Base-by-base conservation (phyloP, 2,113 vertebrate species). In the Mugil cephalus region DNA sequence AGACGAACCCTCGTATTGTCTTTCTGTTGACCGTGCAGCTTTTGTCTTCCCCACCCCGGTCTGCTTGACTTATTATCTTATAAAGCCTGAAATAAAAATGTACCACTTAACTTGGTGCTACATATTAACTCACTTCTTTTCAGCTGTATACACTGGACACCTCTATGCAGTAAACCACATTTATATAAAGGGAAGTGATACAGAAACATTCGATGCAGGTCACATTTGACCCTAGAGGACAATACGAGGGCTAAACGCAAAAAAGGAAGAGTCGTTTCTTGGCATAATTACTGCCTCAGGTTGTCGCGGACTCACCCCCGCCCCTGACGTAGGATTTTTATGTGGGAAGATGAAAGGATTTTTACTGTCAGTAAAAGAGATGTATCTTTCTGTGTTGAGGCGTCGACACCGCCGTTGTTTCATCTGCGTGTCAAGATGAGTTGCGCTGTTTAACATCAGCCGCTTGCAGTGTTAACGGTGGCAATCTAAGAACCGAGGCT, bases 291-390 rank as follows among this genome's bases (percentile, higher is more conserved):
- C 55, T 48, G 80, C 69, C 80, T 1, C 51, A 70, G 83, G 76
- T 79, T 45, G 18, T 50, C 58, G 19, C 64, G 7, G 14, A 53
- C 43, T 70, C 51, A n/a, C n/a, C n/a, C 4, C 59, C 39, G 6
- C 40, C 77, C 82, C 86, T 85, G 88, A 88, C 79, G 58, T 61
- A 48, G 67, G 69, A 21, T 19, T 77, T 85, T 58, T 52, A 56
- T 12, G 48, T 34, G 46, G 66, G 63, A 74, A 69, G 61, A 88
- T 79, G 55, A 82, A 82, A 84, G 66, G 59, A 65, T 81, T 47
- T 17, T 21, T 3, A 34, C 39, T 54, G 86, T 78, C 80, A 66
- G 70, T 73, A 74, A 42, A 67, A 40, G 5, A 43, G 54, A 60
- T 24, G 8, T 53, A 76, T 61, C 5, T 30, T 30, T 30, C 24